These are phyloP conservation scores for Andricus quercusramuli DNA, from an alignment of 2,888 invertebrate genomes.

Conservation along the genomic window DNA sequence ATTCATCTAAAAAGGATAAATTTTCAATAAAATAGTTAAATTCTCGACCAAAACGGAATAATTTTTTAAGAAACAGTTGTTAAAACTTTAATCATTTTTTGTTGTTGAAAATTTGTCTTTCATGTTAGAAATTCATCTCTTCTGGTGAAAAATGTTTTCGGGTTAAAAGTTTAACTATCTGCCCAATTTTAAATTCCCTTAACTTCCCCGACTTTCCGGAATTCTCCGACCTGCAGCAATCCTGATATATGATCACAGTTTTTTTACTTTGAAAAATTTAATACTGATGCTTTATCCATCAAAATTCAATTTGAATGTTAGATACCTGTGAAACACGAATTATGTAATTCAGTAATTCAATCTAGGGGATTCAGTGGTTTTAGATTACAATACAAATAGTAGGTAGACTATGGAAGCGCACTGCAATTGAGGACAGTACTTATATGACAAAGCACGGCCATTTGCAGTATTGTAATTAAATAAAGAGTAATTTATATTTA, in stretches of 20 bases:
- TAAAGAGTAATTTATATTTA: constrained; percentile 13
- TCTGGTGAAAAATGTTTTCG: too few species aligned
- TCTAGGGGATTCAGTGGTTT: constrained; percentile 4
- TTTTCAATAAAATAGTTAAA: too few species aligned
- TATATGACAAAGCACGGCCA: background rate
- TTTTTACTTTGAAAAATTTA: background rate
- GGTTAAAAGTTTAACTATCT: too few species aligned
- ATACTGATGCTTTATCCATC: background rate
- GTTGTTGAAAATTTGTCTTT: too few species aligned
- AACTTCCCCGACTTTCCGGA: too few species aligned
- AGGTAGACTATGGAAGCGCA: background rate
- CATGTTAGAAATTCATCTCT: too few species aligned
- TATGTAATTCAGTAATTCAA: background rate
- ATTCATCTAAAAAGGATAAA: too few species aligned
- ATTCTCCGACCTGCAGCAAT: too few species aligned
- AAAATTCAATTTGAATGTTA: background rate
- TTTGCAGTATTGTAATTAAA: background rate
- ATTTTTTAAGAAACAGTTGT: too few species aligned
- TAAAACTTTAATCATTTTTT: too few species aligned
- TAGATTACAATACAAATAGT: background rate
- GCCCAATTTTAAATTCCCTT: too few species aligned
- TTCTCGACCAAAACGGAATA: too few species aligned
- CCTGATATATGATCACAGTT: background rate
- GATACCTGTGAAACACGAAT: background rate
- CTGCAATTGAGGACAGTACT: background rate